A percentile compares a stretch with the other conserved stretches of the same genome.
phyloP scores from a whole-genome alignment of 1,140 invertebrate species.

The Meteorus sp. region DNA sequence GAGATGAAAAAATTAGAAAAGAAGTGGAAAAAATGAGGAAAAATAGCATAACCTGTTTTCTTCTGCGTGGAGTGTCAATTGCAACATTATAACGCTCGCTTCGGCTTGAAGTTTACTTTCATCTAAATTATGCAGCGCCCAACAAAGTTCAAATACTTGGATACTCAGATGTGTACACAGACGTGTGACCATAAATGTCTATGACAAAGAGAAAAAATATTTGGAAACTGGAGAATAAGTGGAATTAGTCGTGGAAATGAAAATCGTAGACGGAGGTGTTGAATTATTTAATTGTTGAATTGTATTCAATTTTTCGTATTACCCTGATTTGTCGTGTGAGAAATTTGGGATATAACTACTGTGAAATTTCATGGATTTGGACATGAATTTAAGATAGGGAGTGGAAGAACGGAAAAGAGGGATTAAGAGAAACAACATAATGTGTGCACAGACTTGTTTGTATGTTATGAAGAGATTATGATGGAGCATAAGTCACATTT shows the following conservation, averaged over 20 bases:
- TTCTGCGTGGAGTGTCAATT: background rate
- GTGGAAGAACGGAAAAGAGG: background rate
- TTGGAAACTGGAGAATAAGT: no score
- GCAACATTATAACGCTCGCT: background rate
- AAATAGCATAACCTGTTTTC: constrained; percentile 11
- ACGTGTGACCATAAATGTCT: no score
- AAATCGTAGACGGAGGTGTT: no score
- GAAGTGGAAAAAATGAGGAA: background rate
- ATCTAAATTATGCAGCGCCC: constrained; percentile 36
- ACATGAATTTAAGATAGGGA: background rate
- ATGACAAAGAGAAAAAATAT: no score
- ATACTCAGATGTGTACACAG: no score
- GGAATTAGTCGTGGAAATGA: no score
- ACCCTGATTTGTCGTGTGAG: no score
- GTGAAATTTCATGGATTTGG: no score
- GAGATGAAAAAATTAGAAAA: no score
- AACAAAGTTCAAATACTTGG: background rate
- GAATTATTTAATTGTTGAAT: no score
- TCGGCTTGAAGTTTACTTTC: constrained; percentile 33
- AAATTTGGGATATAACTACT: no score
- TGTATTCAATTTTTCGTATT: no score
- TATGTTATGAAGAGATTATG: constrained; percentile 40
- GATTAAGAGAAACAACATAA: constrained; percentile 30
- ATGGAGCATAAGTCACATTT: constrained; percentile 35
- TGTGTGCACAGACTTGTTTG: background rate